A percentile compares a stretch with the other conserved stretches of the same genome.
Conservation (phyloP, 2,888 invertebrate species). For the Zootermopsis nevadensis region DNA sequence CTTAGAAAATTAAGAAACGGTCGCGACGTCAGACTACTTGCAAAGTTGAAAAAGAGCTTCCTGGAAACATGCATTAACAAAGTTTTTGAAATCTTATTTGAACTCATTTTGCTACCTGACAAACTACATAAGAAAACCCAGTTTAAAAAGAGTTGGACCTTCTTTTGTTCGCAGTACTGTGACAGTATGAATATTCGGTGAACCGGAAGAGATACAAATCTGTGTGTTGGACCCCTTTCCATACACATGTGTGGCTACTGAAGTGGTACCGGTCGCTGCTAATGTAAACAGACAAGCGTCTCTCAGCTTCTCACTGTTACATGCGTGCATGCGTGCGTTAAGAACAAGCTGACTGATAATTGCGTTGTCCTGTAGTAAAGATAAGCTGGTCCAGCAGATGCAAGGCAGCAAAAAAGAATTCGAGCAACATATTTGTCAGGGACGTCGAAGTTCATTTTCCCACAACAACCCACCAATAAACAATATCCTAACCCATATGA, state of each 20-base stretch:
- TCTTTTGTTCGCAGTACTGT: background rate
- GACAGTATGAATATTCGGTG: background rate
- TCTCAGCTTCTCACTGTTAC: background rate
- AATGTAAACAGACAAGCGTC: background rate
- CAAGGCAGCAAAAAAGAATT: background rate
- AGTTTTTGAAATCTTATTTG: background rate
- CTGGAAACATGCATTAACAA: too few species aligned
- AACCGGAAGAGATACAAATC: conserved; percentile 14
- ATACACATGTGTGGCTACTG: conserved; percentile 18
- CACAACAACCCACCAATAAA: too few species aligned
- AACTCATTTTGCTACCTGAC: background rate
- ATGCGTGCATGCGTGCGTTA: background rate
- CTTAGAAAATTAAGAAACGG: too few species aligned
- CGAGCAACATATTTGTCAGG: too few species aligned
- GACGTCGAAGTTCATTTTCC: too few species aligned
- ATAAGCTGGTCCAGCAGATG: background rate
- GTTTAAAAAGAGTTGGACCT: background rate
- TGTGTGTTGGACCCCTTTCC: background rate
- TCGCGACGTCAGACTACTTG: too few species aligned
- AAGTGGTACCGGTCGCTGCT: background rate
- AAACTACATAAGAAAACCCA: background rate
- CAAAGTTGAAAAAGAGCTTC: too few species aligned
- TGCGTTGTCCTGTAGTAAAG: too few species aligned
- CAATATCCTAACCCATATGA: too few species aligned
- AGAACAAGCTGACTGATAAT: conserved; percentile 5